Conservation (phyloP, 1,140 invertebrate species). For the Colletes gigas region DNA sequence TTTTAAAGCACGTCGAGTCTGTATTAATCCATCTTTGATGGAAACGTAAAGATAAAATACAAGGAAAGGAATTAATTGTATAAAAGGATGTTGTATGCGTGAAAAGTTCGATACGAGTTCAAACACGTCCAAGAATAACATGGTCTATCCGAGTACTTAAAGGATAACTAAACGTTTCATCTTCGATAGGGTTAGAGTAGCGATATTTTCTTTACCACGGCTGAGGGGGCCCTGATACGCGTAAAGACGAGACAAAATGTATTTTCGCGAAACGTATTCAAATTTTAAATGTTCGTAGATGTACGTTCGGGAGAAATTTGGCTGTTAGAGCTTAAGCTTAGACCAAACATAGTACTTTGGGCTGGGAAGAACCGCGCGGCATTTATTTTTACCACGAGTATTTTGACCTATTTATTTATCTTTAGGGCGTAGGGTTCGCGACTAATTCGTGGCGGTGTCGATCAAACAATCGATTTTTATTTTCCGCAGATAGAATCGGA, state of each 20-base stretch:
- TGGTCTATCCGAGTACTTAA: too few relatives aligned
- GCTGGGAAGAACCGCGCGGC: slow-evolving; percentile 1
- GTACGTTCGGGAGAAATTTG: background rate
- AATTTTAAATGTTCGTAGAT: background rate
- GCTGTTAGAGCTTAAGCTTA: slow-evolving; percentile 21
- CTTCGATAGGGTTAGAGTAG: slow-evolving; percentile 5
- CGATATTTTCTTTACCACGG: slow-evolving; percentile 17
- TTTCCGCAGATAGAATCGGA: too few relatives aligned
- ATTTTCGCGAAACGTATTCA: slow-evolving; percentile 15
- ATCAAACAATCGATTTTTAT: background rate
- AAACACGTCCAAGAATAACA: background rate
- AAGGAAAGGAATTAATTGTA: too few relatives aligned
- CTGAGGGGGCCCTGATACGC: too few relatives aligned
- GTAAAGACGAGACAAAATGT: background rate
- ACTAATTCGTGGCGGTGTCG: too few relatives aligned
- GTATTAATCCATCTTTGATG: too few relatives aligned
- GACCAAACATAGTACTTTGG: background rate
- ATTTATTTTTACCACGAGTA: slow-evolving; percentile 37
- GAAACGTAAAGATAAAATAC: too few relatives aligned
- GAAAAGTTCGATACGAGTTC: background rate
- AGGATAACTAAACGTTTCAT: background rate
- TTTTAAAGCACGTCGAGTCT: too few relatives aligned
- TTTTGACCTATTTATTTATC: slow-evolving; percentile 24
- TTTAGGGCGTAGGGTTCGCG: background rate
- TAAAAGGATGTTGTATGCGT: too few relatives aligned